Evolutionary conservation across 2,888 invertebrate genomes (phyloP), one percentile per base, ranked within the genome.

Genomic region (Lottia gigantea): DNA sequence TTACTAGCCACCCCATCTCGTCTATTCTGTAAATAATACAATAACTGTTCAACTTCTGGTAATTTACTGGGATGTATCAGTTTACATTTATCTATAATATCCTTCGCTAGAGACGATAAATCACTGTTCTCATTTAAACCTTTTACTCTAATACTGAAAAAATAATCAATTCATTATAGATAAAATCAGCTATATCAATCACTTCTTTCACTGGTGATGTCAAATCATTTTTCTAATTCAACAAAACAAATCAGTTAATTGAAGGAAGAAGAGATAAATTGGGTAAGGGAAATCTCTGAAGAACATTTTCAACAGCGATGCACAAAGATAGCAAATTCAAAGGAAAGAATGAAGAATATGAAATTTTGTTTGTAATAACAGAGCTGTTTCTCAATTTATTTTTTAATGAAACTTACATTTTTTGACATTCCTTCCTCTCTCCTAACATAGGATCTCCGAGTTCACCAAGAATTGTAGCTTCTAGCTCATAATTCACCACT

Each of bases 11-110:
- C 76, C 15, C 82, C 75, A 64, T 92, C 91, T 88, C 93, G 93
- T 71, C 95, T 91, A 86, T 93, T 95, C 88, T 95, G 94, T 71
- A 96, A 90, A 89, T 95, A 96, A 88, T 93, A 94, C 83, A 96
- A 92, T 61, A 95, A 91, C 86, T 95, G 95, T 87, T 95, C 95
- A 25, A 96, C 94, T 90, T 96, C 95, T 16, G 92, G 92, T 64
- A 94, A 86, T 85, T 95, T 93, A 26, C 93, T 93, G 76, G 93
- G 93, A 86, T 95, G 95, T 82, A 96, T 95, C 73, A 95, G 90
- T 84, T 93, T 93, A 88, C 95, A 96, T 88, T 94, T 94, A 76
- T 94, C 93, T 66, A 96, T 92, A 26, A 97, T 94, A 90, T 95
- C 94, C 82, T 92, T 92, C 0, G 95, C 95, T 78, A 96, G 89